Evolutionary conservation across 2,888 invertebrate species (phyloP).

Genomic region (Brachynemurus nebulosus): DNA sequence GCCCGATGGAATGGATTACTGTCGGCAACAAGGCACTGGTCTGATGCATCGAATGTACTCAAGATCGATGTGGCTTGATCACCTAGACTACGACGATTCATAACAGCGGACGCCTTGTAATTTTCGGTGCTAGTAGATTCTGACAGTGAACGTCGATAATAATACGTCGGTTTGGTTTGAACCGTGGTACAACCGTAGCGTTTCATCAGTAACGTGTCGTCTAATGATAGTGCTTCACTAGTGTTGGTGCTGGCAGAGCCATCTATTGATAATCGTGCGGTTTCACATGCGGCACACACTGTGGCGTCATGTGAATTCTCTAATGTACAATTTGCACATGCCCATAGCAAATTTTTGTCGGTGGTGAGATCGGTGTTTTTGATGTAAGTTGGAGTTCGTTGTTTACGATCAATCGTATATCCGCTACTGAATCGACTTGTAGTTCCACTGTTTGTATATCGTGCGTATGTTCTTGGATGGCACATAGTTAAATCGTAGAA

Average conservation of each 20-base stretch:
- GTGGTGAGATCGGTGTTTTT: constrained; percentile 38
- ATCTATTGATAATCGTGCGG: constrained; percentile 31
- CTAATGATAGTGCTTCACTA: background rate
- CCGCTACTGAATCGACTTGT: constrained; percentile 31
- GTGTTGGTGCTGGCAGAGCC: constrained; percentile 17
- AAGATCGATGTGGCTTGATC: constrained; percentile 7
- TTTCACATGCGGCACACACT: constrained; percentile 62
- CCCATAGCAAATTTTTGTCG: constrained; percentile 40
- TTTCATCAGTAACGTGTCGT: background rate
- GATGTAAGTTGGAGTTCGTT: constrained; percentile 30
- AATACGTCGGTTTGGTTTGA: constrained; percentile 27
- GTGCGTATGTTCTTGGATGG: constrained; percentile 9
- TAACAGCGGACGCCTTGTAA: constrained; percentile 21
- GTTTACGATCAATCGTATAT: constrained; percentile 36
- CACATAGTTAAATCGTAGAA: constrained; percentile 8
- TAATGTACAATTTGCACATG: constrained; percentile 60
- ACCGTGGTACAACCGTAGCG: constrained; percentile 17
- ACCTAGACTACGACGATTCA: constrained; percentile 29
- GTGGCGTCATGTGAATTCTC: constrained; percentile 51
- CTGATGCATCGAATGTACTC: constrained; percentile 9
- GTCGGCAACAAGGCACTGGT: constrained; percentile 10
- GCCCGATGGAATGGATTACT: constrained; percentile 9
- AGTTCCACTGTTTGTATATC: constrained; percentile 20
- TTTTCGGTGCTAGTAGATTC: constrained; percentile 27
- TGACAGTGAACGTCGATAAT: constrained; percentile 34